Conservation (phyloP, 2,113 vertebrate genomes). For the Petrocephalus microphthalmus region DNA sequence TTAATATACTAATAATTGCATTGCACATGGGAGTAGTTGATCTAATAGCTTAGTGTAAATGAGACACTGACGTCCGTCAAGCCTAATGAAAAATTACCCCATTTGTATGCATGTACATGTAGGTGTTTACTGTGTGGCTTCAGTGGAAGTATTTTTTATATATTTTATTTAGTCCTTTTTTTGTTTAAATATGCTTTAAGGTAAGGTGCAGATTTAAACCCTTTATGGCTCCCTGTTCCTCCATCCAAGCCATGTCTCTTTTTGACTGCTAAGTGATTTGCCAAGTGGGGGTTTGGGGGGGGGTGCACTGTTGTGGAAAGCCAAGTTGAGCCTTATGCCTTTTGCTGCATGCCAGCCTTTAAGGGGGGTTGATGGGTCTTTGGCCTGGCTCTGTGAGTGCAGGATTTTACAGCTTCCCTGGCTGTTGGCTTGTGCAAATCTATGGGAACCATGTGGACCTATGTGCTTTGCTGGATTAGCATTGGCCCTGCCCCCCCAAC, state of each 20-base stretch:
- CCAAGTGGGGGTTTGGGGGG: not conserved
- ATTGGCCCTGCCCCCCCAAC: not conserved
- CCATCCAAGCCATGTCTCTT: not conserved
- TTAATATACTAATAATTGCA: not conserved
- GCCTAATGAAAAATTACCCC: not conserved
- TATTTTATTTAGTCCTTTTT: too few species aligned
- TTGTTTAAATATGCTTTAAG: not conserved
- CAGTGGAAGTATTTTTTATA: not conserved
- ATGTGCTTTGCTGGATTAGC: not conserved
- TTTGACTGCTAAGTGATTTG: not conserved
- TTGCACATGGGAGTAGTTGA: not conserved
- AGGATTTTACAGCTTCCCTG: not conserved
- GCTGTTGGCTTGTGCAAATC: not conserved
- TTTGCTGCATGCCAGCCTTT: not conserved
- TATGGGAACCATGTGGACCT: not conserved
- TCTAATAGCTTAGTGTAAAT: not conserved
- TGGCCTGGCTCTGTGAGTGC: not conserved
- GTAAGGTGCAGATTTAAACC: not conserved
- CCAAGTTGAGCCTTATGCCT: not conserved
- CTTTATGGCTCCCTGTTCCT: not conserved
- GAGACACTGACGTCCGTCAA: not conserved
- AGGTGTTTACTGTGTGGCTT: not conserved
- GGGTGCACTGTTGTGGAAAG: not conserved
- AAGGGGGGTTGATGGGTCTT: not conserved
- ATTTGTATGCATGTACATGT: not conserved